Percentiles rank a stretch among this genome's conserved stretches.
Conservation (phyloP, 2,797 vertebrate genomes). For the Ataeniobius toweri region DNA sequence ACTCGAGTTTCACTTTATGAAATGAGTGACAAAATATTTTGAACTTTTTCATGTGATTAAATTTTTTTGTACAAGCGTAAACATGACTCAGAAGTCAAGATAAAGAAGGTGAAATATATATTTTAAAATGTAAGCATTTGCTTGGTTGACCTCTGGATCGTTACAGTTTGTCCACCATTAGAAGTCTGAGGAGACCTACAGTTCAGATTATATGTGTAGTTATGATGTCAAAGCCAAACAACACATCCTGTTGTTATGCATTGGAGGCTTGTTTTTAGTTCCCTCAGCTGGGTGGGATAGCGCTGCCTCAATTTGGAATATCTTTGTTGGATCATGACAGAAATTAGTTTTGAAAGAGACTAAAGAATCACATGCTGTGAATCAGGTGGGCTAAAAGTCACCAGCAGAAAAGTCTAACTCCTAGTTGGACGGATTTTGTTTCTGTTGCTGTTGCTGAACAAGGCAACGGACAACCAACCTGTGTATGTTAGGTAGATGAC, state of each 20-base stretch:
- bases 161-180: too few relatives aligned
- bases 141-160: too few relatives aligned
- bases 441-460: neutral
- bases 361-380: neutral
- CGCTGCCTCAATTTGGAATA: too few relatives aligned
- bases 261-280: too few relatives aligned
- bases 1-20: neutral
- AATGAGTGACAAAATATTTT: neutral
- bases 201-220: too few relatives aligned
- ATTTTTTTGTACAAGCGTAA: neutral
- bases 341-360: neutral
- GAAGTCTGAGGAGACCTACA: too few relatives aligned
- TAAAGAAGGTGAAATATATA: neutral
- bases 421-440: neutral
- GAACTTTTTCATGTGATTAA: neutral
- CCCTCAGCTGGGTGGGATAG: too few relatives aligned
- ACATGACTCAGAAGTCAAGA: neutral
- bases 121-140: too few relatives aligned
- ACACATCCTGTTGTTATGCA: too few relatives aligned
- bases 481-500: conserved; percentile 97
- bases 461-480: conserved; percentile 74
- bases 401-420: neutral
- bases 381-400: neutral
- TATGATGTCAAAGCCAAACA: too few relatives aligned
- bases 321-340: neutral